Conservation (phyloP, 37 sponge, comb jelly and placozoan genomes). For the Crambe crambe region DNA sequence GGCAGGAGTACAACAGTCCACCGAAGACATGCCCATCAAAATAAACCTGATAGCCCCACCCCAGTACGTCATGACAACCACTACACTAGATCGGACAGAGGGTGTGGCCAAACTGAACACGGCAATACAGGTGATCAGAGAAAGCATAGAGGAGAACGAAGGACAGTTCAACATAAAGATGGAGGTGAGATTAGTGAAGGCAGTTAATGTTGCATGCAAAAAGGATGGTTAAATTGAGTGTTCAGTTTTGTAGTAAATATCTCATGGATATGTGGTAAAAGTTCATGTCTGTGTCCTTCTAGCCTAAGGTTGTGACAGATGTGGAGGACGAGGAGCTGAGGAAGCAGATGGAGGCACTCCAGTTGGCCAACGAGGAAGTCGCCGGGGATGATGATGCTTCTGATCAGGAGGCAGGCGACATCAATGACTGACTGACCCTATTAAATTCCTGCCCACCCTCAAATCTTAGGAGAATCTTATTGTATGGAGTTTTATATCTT, state of each 20-base stretch:
- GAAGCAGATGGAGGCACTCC: constrained; percentile 88
- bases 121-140: constrained; percentile 84
- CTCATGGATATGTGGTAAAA: not conserved
- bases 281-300: not conserved
- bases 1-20: constrained; percentile 79
- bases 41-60: constrained; percentile 99
- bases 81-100: constrained; percentile 87
- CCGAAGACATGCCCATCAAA: constrained; percentile 85
- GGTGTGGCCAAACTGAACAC: constrained; percentile 86
- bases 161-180: constrained; percentile 84
- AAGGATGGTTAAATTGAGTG: not conserved
- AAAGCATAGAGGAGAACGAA: constrained; percentile 88
- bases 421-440: constrained; percentile 1
- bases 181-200: constrained; percentile 58
- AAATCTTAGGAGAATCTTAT: no score
- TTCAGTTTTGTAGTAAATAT: not conserved
- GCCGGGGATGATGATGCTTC: constrained; percentile 90
- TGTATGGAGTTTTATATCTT: not conserved
- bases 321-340: constrained; percentile 87
- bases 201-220: not conserved
- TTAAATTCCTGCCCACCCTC: not conserved
- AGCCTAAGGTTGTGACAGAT: constrained; percentile 98
- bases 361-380: constrained; percentile 80
- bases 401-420: constrained; percentile 73
- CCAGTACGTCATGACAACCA: constrained; percentile 93